These are phyloP conservation scores for Cistogaster globosa DNA, from an alignment of 2,888 invertebrate genomes.

Conservation along the genomic window DNA sequence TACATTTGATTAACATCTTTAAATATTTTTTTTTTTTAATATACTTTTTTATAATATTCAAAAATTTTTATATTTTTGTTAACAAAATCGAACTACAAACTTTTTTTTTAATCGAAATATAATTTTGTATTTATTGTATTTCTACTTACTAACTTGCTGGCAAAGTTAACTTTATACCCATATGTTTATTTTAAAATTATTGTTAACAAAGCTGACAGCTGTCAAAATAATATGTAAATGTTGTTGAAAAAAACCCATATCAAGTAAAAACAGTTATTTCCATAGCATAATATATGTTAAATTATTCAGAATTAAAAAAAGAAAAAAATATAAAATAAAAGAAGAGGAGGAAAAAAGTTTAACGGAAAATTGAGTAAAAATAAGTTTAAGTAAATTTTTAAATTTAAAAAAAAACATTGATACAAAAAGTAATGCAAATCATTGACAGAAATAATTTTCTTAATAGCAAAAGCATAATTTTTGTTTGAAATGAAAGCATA, in stretches of 20 bases:
- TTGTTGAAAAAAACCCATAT: conserved; percentile 62
- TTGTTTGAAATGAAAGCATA: conserved; percentile 1
- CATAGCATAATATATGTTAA: conserved; percentile 58
- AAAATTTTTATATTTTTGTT: background rate
- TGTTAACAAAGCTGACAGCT: conserved; percentile 71
- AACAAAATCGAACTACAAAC: conserved; percentile 10
- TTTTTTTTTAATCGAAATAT: background rate
- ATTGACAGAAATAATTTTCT: background rate
- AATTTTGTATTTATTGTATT: background rate
- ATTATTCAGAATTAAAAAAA: conserved; percentile 51
- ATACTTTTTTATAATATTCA: background rate
- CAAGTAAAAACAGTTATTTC: conserved; percentile 61
- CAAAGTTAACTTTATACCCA: conserved; percentile 44
- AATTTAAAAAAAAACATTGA: conserved; percentile 11
- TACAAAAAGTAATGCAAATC: background rate
- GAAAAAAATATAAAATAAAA: conserved; percentile 24
- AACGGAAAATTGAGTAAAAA: conserved; percentile 40
- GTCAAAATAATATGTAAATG: conserved; percentile 72
- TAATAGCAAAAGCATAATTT: background rate
- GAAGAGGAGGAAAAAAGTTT: conserved; percentile 15
- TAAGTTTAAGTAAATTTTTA: conserved; percentile 2
- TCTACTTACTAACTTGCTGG: conserved; percentile 8
- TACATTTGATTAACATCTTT: background rate
- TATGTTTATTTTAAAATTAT: conserved; percentile 62
- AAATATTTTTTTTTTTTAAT: conserved; percentile 2